Evolutionary conservation across 1,140 invertebrate species (phyloP), one percentile per base, ranked within the genome.

Genomic region (Zeugodacus cucurbitae): DNA sequence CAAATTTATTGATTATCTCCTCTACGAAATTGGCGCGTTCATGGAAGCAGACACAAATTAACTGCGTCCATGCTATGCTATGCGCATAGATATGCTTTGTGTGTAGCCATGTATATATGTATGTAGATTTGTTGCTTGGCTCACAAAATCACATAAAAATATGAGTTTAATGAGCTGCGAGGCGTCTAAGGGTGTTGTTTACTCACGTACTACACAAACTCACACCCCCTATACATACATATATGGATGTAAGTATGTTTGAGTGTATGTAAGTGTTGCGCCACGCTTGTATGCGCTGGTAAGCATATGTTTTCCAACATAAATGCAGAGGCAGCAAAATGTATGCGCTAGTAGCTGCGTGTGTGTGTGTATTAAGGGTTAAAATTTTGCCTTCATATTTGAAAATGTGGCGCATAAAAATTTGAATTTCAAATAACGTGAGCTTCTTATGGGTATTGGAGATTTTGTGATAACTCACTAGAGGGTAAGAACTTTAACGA

Each of bases 71-170:
- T 26, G 37, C 58, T 17, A 26, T 10, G 58, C n/a, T 26, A 3
- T 62, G n/a, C n/a, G 22, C 32, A 14, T 74, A 22, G 1, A 3
- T 8, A 41, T 41, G 20, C 14, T 0, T 54, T n/a, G n/a, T n/a
- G n/a, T n/a, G n/a, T n/a, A n/a, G 7, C 7, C 0, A 54, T 0
- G 8, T 10, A 37, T 32, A 37, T 78, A 20, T 22, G 17, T 3
- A 22, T 8, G 17, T 41, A 29, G 4, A n/a, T 54, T 82, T 44
- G 22, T 26, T 82, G 37, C 74, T n/a, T 48, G 74, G 22, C 37
- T 26, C 8, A 26, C 74, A n/a, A 74, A 74, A 74, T 74, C 70
- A n/a, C 70, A 82, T 54, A 54, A 48, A 74, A 82, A 48, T 82
- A 48, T 82, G 41, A 54, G 74, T 82, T 82, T 29, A 82, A 54